Evolutionary conservation across 1,140 invertebrate genomes (phyloP).

Genomic region (Carcinoscorpius rotundicauda): DNA sequence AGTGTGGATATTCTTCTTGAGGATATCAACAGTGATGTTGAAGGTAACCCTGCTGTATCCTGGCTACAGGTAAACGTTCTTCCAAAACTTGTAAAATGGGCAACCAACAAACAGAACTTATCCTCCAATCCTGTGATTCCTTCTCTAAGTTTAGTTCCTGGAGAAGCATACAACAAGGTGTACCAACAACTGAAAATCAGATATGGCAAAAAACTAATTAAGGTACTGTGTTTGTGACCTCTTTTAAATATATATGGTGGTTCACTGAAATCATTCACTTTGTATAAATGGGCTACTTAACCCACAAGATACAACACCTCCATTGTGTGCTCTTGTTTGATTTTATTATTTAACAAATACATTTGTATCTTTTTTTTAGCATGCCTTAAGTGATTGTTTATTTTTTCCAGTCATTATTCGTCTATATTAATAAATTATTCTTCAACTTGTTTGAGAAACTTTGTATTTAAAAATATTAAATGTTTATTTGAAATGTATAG

Average conservation of each 20-base stretch:
- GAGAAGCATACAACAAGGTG: conserved; percentile 53
- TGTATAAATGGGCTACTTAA: conserved; percentile 4
- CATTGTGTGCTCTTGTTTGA: background rate
- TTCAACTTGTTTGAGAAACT: too few species aligned
- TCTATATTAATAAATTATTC: too few species aligned
- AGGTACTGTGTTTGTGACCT: conserved; percentile 34
- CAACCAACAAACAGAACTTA: conserved; percentile 29
- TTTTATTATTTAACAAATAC: background rate
- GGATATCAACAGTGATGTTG: conserved; percentile 1
- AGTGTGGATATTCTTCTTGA: background rate
- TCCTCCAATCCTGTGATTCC: conserved; percentile 18
- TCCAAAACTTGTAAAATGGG: conserved; percentile 54
- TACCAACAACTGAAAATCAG: conserved; percentile 66
- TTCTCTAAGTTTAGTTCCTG: conserved; percentile 50
- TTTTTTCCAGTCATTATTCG: too few species aligned
- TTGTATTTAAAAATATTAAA: too few species aligned
- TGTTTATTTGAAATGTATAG: too few species aligned
- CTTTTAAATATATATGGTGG: conserved; percentile 1
- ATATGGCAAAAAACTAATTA: conserved; percentile 57
- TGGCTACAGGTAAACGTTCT: conserved; percentile 38
- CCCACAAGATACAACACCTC: conserved; percentile 1
- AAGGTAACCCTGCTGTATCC: conserved; percentile 1
- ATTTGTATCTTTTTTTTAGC: background rate
- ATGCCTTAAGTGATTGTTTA: background rate
- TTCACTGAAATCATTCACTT: conserved; percentile 26